phyloP scores from a whole-genome alignment of 2,797 vertebrate genomes.

The Sciurus vulgaris region DNA sequence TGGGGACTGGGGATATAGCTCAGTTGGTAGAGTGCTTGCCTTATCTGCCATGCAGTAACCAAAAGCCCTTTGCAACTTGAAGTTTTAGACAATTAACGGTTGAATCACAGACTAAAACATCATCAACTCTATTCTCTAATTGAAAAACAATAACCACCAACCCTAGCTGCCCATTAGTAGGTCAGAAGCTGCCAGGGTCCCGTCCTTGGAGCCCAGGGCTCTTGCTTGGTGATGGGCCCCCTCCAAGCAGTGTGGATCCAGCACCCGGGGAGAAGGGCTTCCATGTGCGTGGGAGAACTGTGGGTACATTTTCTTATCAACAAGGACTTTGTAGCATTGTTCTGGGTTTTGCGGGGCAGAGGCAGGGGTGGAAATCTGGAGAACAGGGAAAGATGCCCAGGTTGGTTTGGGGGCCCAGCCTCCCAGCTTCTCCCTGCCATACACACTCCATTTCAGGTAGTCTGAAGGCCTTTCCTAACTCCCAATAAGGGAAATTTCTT shows the following conservation, averaged over 20 bases:
- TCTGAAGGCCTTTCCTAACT: not conserved
- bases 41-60: not conserved
- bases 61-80: not conserved
- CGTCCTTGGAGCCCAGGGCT: not conserved
- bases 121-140: not conserved
- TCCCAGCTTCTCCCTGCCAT: not conserved
- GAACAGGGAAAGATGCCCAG: not conserved
- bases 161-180: not conserved
- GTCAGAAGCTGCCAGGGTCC: not conserved
- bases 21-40: too few species aligned
- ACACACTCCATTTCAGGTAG: accelerated
- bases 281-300: not conserved
- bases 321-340: not conserved
- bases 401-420: not conserved
- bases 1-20: too few species aligned
- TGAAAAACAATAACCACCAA: not conserved
- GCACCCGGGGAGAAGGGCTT: not conserved
- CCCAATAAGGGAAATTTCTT: too few species aligned
- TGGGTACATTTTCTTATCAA: not conserved
- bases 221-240: too few species aligned
- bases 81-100: not conserved
- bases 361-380: not conserved
- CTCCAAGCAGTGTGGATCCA: not conserved
- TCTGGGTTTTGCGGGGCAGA: not conserved
- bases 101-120: not conserved